Evolutionary conservation across 1,140 invertebrate species (phyloP).

Genomic region (Meloidogyne hapla): DNA sequence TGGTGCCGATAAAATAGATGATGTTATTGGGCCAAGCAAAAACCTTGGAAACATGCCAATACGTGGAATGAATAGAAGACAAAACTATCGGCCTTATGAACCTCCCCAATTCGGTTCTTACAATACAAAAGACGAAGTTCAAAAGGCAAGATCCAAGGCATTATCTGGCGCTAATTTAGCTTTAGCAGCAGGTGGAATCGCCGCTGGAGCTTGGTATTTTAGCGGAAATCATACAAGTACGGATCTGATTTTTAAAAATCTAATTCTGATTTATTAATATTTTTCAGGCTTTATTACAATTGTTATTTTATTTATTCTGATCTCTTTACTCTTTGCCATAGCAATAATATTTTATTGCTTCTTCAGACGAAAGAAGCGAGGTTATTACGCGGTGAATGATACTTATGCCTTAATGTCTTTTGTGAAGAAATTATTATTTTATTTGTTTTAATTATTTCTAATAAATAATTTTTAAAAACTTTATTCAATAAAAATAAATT

Average conservation of each 20-base stretch:
- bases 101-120: conserved; percentile 12
- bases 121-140: background rate
- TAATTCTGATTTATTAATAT: background rate
- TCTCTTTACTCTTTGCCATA: background rate
- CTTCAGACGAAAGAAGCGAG: conserved; percentile 14
- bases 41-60: background rate
- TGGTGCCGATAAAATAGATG: background rate
- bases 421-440: conserved; percentile 24
- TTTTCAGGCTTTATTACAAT: conserved; percentile 11
- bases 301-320: background rate
- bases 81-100: conserved; percentile 4
- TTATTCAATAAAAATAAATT: too few species aligned
- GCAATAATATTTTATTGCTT: conserved; percentile 8
- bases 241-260: background rate
- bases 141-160: background rate
- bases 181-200: conserved; percentile 9
- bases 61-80: background rate
- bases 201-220: conserved; percentile 21
- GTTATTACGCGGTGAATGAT: conserved; percentile 29
- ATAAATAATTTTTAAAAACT: background rate
- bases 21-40: background rate
- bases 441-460: conserved; percentile 17
- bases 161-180: conserved; percentile 17
- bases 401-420: conserved; percentile 13
- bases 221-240: conserved; percentile 15